phyloP scores from a whole-genome alignment of 2,888 invertebrate genomes.

The Chrysina gloriosa region DNA sequence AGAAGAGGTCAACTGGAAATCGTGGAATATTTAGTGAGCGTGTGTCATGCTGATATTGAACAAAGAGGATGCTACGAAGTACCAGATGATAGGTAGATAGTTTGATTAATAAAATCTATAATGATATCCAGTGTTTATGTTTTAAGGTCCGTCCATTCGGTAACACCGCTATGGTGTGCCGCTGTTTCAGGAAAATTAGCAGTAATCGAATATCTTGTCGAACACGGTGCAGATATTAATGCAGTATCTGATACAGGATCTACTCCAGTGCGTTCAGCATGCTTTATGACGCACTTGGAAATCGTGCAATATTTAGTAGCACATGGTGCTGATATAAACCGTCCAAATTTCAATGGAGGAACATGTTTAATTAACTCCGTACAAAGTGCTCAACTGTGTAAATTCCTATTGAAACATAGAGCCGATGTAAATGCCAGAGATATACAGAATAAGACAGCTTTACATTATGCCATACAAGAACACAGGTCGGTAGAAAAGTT shows the following conservation, averaged over 20 bases:
- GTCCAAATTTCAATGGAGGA: conserved; percentile 90
- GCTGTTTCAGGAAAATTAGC: conserved; percentile 85
- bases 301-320: conserved; percentile 81
- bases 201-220: conserved; percentile 81
- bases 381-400: conserved; percentile 85
- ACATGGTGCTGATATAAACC: conserved; percentile 85
- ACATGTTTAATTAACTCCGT: conserved; percentile 95
- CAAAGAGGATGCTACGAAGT: conserved; percentile 88
- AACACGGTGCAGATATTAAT: conserved; percentile 87
- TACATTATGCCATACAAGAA: conserved; percentile 93
- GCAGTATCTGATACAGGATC: conserved; percentile 89
- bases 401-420: conserved; percentile 82
- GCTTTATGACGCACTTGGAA: conserved; percentile 90
- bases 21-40: conserved; percentile 85
- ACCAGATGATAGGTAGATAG: conserved; percentile 75
- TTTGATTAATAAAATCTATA: not conserved
- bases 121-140: not conserved
- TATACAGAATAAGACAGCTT: conserved; percentile 89
- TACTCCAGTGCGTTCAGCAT: conserved; percentile 90
- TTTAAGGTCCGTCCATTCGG: conserved; percentile 76
- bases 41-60: conserved; percentile 87
- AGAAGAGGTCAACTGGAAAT: conserved; percentile 85
- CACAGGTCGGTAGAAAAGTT: conserved; percentile 66
- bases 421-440: conserved; percentile 89
- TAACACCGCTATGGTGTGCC: conserved; percentile 93